A percentile compares a stretch with the other conserved stretches of the same genome.
Evolutionary conservation across 2,797 vertebrate genomes (phyloP).

Genomic region (Trematocara caparti): DNA sequence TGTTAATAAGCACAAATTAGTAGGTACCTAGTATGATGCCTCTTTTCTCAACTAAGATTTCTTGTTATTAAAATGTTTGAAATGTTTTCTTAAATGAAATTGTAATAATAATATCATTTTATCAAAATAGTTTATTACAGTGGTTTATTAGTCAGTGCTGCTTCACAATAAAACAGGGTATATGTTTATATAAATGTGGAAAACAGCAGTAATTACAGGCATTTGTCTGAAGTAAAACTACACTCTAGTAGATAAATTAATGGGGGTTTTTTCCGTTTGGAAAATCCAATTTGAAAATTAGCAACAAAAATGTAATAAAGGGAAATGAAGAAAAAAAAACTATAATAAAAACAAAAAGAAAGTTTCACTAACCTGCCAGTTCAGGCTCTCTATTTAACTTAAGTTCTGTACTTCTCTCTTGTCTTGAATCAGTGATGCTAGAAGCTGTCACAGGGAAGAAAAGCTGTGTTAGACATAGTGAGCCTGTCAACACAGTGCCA

Average conservation of each 20-base stretch:
- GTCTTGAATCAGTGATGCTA: constrained; percentile 42
- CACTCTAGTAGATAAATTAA: background rate
- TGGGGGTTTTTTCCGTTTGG: accelerated
- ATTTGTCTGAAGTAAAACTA: background rate
- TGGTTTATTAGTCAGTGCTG: background rate
- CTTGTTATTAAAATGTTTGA: background rate
- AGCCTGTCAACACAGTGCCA: constrained; percentile 51
- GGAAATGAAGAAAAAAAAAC: background rate
- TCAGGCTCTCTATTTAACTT: constrained; percentile 19
- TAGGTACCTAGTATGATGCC: background rate
- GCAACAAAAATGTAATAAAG: background rate
- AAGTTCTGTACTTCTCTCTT: constrained; percentile 31
- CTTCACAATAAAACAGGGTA: background rate
- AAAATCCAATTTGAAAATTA: background rate
- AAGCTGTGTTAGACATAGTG: constrained; percentile 44
- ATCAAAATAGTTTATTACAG: background rate
- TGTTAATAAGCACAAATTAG: background rate
- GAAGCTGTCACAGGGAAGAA: constrained; percentile 47
- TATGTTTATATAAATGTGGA: background rate
- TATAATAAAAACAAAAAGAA: background rate
- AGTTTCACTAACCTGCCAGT: constrained; percentile 5
- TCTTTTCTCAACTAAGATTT: background rate
- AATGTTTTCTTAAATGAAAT: background rate
- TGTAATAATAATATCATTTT: background rate
- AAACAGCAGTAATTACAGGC: background rate